Percentiles rank a stretch among this genome's conserved stretches.
Conservation (phyloP, 1,140 invertebrate genomes). For the Eupristina koningsbergeri region DNA sequence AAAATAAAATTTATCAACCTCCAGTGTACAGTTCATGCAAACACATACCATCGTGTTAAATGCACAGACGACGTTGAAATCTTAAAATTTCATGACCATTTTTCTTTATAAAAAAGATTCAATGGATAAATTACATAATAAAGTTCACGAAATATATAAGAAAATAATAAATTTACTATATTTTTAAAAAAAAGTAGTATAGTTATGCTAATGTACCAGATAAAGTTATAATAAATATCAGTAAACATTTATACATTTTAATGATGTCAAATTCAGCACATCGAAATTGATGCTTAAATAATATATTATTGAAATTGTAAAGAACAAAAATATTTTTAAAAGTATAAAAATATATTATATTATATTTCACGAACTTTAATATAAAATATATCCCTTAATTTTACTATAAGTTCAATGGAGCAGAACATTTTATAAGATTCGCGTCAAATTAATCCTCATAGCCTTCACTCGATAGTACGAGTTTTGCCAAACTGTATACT, state of each 20-base stretch:
- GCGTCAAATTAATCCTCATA: not conserved
- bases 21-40: constrained; percentile 10
- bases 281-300: too few relatives aligned
- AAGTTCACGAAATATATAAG: constrained; percentile 26
- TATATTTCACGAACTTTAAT: constrained; percentile 18
- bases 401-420: not conserved
- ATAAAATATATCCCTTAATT: not conserved
- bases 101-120: not conserved
- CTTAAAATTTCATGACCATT: not conserved
- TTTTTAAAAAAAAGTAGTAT: too few relatives aligned
- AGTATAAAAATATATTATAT: not conserved
- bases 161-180: not conserved
- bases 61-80: not conserved
- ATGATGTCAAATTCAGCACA: too few relatives aligned
- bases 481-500: constrained; percentile 12
- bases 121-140: too few relatives aligned
- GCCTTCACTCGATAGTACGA: constrained; percentile 6
- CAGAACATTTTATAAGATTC: constrained; percentile 13
- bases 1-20: constrained; percentile 8
- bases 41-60: constrained; percentile 8
- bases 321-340: too few relatives aligned
- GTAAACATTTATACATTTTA: too few relatives aligned
- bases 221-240: too few relatives aligned
- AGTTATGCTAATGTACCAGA: too few relatives aligned
- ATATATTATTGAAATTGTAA: too few relatives aligned